Conservation (phyloP, 2,888 invertebrate genomes). For the Herminia tarsipennalis region DNA sequence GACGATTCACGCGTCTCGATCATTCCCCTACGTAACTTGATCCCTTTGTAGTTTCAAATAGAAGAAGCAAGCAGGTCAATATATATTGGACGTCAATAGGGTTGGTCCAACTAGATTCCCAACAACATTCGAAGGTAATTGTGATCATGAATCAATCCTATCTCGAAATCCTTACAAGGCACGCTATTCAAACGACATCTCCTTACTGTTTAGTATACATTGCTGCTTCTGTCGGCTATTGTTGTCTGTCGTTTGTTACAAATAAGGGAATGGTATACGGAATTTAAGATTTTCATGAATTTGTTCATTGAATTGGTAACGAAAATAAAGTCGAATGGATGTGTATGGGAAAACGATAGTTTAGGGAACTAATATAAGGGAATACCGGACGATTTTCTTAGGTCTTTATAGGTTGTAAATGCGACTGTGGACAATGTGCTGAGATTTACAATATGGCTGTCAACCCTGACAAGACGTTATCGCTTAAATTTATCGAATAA, state of each 20-base stretch:
- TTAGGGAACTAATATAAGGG: conserved; percentile 65
- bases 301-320: conserved; percentile 31
- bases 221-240: conserved; percentile 36
- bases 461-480: conserved; percentile 12
- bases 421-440: conserved; percentile 12
- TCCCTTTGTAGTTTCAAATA: conserved; percentile 19
- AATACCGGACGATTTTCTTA: conserved; percentile 60
- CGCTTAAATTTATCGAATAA: conserved; percentile 19
- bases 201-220: conserved; percentile 47
- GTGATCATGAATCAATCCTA: conserved; percentile 82
- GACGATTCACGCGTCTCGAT: conserved; percentile 40
- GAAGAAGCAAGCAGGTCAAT: conserved; percentile 36
- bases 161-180: conserved; percentile 64
- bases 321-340: conserved; percentile 43
- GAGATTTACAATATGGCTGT: conserved; percentile 19
- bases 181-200: conserved; percentile 46
- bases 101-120: conserved; percentile 58
- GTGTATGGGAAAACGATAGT: conserved; percentile 62
- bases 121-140: conserved; percentile 79
- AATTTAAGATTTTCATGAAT: conserved; percentile 30
- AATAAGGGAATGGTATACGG: conserved; percentile 39
- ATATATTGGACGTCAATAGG: conserved; percentile 47
- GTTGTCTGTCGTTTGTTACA: conserved; percentile 22
- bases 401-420: conserved; percentile 59
- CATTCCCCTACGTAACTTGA: conserved; percentile 29